These are phyloP conservation scores for Cylindroiulus punctatus DNA, from an alignment of 2,888 invertebrate species.

Conservation along the genomic window DNA sequence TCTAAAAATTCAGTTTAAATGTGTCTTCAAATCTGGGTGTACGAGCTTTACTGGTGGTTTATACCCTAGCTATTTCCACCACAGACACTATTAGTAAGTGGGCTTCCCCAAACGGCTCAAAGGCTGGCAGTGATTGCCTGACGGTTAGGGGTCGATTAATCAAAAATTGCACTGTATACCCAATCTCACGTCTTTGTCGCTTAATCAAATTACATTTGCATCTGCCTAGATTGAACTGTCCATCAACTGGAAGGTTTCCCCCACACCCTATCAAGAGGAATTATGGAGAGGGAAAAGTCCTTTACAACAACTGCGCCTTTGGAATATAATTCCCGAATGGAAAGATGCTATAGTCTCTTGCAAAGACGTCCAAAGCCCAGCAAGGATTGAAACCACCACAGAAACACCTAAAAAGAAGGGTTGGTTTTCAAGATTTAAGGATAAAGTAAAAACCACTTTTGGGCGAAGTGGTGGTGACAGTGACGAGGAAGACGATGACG, in stretches of 20 bases:
- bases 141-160: too few relatives aligned
- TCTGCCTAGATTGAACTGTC: slow-evolving; percentile 21
- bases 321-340: slow-evolving; percentile 56
- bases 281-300: slow-evolving; percentile 53
- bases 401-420: slow-evolving; percentile 52
- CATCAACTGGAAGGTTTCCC: slow-evolving; percentile 53
- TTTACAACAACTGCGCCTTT: slow-evolving; percentile 47
- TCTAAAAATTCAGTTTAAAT: too few relatives aligned
- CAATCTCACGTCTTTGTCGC: too few relatives aligned
- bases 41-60: too few relatives aligned
- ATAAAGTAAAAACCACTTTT: slow-evolving; percentile 51
- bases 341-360: slow-evolving; percentile 37
- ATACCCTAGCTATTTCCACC: too few relatives aligned
- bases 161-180: too few relatives aligned
- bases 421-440: slow-evolving; percentile 54
- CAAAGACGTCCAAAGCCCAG: background rate
- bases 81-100: too few relatives aligned
- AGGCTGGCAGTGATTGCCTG: too few relatives aligned
- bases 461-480: slow-evolving; percentile 54
- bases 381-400: background rate
- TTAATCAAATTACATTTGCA: background rate
- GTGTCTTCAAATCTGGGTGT: too few relatives aligned
- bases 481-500: slow-evolving; percentile 48
- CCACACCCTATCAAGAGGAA: slow-evolving; percentile 52
- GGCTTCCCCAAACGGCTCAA: too few relatives aligned